Percentiles rank a stretch among this genome's conserved stretches.
Evolutionary conservation across 2,113 vertebrate genomes (phyloP).

Genomic region (Saguinus imperator): DNA sequence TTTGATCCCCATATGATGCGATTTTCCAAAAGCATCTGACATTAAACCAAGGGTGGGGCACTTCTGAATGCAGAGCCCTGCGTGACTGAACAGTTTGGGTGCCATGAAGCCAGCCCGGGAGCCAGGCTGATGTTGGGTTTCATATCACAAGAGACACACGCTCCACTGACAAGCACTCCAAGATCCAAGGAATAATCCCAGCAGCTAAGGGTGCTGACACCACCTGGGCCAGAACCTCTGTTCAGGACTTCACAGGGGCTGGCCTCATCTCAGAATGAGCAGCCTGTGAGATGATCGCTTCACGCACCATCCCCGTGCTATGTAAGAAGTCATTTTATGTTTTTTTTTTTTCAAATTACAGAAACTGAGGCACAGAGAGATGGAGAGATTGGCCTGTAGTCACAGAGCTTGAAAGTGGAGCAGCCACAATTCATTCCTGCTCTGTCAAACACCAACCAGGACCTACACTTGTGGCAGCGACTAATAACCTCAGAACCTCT

Average conservation of each 20-base stretch:
- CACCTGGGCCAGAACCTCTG: accelerated
- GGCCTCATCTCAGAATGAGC: neutral
- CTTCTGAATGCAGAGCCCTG: neutral
- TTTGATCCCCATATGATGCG: neutral
- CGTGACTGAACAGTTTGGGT: neutral
- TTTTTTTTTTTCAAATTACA: neutral
- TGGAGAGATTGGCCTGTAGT: neutral
- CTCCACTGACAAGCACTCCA: neutral
- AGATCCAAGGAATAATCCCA: neutral
- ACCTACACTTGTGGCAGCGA: neutral
- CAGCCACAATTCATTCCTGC: neutral
- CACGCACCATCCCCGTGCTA: too few species aligned
- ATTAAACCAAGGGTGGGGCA: neutral
- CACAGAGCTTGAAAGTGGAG: neutral
- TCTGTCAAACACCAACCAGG: neutral
- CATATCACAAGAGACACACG: neutral
- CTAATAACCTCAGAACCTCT: neutral
- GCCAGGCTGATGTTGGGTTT: neutral
- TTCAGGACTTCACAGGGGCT: neutral
- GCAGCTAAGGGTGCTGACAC: neutral
- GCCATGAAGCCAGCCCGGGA: neutral
- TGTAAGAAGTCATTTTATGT: neutral
- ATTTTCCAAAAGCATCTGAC: neutral
- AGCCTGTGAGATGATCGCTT: neutral
- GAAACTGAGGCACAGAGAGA: neutral